Percentiles rank a stretch among this genome's conserved stretches.
Conservation (phyloP, 2,888 invertebrate genomes). For the Stenurella melanura region DNA sequence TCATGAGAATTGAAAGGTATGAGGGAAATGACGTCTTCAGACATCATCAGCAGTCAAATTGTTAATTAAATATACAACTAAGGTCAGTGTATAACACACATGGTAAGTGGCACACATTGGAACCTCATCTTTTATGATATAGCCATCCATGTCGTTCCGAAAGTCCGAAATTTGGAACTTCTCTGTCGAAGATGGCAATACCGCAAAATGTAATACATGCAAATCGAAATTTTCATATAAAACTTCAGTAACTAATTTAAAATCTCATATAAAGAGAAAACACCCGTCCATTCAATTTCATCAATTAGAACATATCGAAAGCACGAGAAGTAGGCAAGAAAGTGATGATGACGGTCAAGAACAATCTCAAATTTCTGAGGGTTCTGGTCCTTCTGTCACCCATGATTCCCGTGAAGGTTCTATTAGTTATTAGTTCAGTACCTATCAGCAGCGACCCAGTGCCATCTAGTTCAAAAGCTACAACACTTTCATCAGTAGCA, state of each 20-base stretch:
- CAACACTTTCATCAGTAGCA: neutral
- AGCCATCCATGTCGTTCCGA: no score
- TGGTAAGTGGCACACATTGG: no score
- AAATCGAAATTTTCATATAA: conserved; percentile 9
- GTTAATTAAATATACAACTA: no score
- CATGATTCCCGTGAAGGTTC: neutral
- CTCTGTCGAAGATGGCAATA: conserved; percentile 8
- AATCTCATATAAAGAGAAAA: neutral
- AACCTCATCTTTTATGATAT: no score
- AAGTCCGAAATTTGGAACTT: conserved; percentile 18
- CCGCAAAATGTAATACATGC: conserved; percentile 10
- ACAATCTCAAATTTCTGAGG: neutral
- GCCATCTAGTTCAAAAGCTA: neutral
- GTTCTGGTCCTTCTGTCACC: neutral
- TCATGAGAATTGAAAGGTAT: no score
- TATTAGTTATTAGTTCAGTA: neutral
- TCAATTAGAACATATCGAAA: neutral
- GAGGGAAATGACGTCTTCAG: no score
- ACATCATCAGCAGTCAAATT: no score
- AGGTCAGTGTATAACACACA: no score
- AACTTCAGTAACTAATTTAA: conserved; percentile 17
- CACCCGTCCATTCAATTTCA: conserved; percentile 1
- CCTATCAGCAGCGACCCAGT: neutral
- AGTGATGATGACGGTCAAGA: neutral
- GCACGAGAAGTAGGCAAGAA: neutral